phyloP scores from a whole-genome alignment of 2,888 invertebrate genomes.

The Bibio marci region DNA sequence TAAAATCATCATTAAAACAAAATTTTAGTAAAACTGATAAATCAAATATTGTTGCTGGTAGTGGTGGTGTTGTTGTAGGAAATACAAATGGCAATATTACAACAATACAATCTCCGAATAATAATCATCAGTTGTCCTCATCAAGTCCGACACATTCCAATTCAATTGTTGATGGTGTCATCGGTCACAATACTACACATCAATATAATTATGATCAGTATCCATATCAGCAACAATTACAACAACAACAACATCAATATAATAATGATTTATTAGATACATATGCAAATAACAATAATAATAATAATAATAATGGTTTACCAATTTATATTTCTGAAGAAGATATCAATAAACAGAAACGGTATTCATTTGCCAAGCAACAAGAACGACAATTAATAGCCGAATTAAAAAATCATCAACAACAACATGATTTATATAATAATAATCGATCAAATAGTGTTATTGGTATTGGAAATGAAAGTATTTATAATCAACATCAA shows the following conservation, averaged over 20 bases:
- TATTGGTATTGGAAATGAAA: conserved; percentile 20
- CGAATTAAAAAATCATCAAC: conserved; percentile 29
- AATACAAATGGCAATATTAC: too few species aligned
- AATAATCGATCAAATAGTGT: conserved; percentile 16
- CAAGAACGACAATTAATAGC: conserved; percentile 31
- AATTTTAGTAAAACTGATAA: background rate
- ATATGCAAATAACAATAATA: conserved; percentile 28
- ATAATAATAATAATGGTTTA: conserved; percentile 30
- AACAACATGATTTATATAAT: conserved; percentile 14
- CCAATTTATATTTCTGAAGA: conserved; percentile 29
- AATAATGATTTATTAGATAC: conserved; percentile 16
- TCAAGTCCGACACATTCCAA: too few species aligned
- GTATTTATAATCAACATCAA: conserved; percentile 14
- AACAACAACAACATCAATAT: conserved; percentile 12
- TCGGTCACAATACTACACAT: conserved; percentile 5
- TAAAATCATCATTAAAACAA: background rate
- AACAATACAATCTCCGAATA: background rate
- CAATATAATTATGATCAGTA: too few species aligned
- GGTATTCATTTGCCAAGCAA: conserved; percentile 31
- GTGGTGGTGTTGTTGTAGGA: too few species aligned
- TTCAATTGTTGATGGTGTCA: background rate
- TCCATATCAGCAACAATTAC: conserved; percentile 14
- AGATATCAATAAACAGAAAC: conserved; percentile 32
- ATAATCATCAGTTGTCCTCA: background rate
- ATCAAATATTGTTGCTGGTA: too few species aligned